Conservation (phyloP, 2,797 vertebrate genomes). For the Rhinatrema bivittatum region DNA sequence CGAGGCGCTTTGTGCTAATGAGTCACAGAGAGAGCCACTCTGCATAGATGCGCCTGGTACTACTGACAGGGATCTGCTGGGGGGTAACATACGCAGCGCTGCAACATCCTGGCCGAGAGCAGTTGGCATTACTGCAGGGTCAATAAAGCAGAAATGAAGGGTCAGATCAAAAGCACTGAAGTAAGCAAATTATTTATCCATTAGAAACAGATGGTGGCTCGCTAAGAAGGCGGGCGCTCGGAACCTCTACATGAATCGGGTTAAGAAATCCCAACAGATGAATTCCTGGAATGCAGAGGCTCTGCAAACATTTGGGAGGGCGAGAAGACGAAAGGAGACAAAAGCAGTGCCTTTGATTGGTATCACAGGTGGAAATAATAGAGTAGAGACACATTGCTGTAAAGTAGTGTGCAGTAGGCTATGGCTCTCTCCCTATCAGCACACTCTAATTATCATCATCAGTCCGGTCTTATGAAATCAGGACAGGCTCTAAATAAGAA, state of each 20-base stretch:
- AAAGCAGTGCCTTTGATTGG: conserved; percentile 15
- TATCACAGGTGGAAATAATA: background rate
- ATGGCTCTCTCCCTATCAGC: background rate
- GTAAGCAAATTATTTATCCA: conserved; percentile 36
- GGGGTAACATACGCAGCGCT: background rate
- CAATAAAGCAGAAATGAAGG: background rate
- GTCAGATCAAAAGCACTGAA: conserved; percentile 15
- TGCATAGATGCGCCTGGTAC: conserved; percentile 20
- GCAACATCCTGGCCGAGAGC: background rate
- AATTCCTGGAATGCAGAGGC: background rate
- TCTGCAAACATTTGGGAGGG: conserved; percentile 21
- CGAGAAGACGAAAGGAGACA: conserved; percentile 18
- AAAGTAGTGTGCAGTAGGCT: background rate
- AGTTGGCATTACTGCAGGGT: background rate
- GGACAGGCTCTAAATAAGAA: background rate
- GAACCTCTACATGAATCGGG: conserved; percentile 5
- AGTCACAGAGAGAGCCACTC: conserved; percentile 14
- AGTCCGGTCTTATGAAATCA: background rate
- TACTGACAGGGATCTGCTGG: conserved; percentile 3
- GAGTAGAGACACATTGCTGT: background rate
- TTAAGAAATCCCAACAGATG: conserved; percentile 35
- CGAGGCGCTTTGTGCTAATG: conserved; percentile 10
- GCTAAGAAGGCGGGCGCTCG: too few species aligned
- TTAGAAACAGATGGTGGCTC: conserved; percentile 4
- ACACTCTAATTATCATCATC: background rate